Evolutionary conservation across 2,797 vertebrate species (phyloP).

Genomic region (Coilia nasus): DNA sequence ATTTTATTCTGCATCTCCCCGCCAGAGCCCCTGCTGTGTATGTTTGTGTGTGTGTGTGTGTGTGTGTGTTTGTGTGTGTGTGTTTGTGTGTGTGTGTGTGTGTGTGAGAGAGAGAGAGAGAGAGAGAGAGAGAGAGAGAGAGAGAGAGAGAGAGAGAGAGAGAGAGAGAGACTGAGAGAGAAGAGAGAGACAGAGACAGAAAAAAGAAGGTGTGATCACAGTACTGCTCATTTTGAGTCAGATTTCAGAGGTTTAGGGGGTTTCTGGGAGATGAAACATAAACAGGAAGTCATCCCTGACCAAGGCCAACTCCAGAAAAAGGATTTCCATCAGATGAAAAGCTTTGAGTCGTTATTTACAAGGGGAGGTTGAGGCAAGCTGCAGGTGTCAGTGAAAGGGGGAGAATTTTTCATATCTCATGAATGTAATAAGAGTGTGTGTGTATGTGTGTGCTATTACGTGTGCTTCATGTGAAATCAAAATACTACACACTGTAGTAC

Average conservation of each 20-base stretch:
- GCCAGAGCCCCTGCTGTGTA: neutral
- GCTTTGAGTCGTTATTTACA: neutral
- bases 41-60: neutral
- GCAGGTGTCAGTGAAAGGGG: neutral
- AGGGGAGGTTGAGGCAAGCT: neutral
- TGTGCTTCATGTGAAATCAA: neutral
- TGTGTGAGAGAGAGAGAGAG: too few species aligned
- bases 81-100: slow-evolving; percentile 20
- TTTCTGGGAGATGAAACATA: neutral
- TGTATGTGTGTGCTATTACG: neutral
- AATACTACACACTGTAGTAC: neutral
- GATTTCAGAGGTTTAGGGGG: neutral
- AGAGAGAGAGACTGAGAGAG: too few species aligned
- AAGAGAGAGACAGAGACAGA: too few species aligned
- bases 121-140: too few species aligned
- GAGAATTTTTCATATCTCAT: neutral
- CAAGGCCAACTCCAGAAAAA: neutral
- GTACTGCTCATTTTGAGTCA: neutral
- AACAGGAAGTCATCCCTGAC: slow-evolving; percentile 18
- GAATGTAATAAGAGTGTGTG: neutral
- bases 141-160: too few species aligned
- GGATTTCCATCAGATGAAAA: neutral
- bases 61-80: neutral
- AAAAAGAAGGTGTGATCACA: too few species aligned
- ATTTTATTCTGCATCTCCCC: neutral